Base-by-base conservation (phyloP, 2,113 vertebrate genomes). In the Menidia beryllina region DNA sequence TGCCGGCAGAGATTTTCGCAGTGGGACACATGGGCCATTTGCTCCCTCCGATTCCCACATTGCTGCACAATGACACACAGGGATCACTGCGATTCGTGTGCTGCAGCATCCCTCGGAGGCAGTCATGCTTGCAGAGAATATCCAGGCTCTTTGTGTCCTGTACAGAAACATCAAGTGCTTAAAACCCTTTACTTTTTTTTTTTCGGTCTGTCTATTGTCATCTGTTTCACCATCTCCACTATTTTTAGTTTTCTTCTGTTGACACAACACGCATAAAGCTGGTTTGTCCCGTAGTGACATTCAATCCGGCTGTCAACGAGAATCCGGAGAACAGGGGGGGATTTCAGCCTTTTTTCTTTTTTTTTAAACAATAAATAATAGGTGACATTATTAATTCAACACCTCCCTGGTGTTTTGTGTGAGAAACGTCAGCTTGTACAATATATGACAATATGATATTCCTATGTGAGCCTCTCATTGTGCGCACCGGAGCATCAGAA, bases 1-100 rank as follows among this genome's bases (percentile, higher is more conserved):
- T 75, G 85, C 87, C 80, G 56, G 77, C 76, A 19, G 69, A 69
- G 69, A 69, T 75, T 80, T 81, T 57, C 69, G 75, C 61, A 30
- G 62, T 4, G 63, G 64, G 76, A 38, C 75, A 64, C 79, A 65
- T 47, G 78, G 52, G 34, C 41, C 24, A 1, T 3, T n/a, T 20
- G 21, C 52, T 39, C 62, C 25, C 59, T 13, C 12, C n/a, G 25
- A 39, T 57, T 70, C 72, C 69, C 69, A 69, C 83, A 75, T 73
- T 56, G 72, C 53, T 83, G 71, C 64, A 77, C 84, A 83, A 83
- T 80, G 77, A 72, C 75, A 77, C 64, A 54, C 80, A 57, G 72
- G 82, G 77, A 83, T 80, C 81, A 75, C 66, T 39, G 63, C 63
- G 36, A 59, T 71, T 67, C 26, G 30, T 55, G 55, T 23, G 59